These are phyloP conservation scores for Amia ocellicauda DNA, from an alignment of 2,113 vertebrate species.

Conservation along the genomic window DNA sequence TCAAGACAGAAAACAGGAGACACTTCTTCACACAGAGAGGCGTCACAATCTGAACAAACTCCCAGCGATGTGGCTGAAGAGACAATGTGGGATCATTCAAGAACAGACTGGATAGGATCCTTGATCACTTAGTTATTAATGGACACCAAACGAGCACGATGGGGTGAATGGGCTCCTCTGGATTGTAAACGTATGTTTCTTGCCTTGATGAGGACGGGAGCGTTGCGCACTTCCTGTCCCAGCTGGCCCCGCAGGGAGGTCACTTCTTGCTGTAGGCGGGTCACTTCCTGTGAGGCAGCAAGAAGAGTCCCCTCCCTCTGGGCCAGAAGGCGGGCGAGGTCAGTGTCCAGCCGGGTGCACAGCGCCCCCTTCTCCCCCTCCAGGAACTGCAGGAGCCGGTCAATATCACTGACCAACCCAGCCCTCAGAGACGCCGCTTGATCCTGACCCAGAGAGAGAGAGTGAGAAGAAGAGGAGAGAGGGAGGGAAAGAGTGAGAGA, in stretches of 20 bases:
- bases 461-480: neutral
- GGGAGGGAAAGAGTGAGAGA: neutral
- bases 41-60: no score
- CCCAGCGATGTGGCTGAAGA: no score
- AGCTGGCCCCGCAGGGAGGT: neutral
- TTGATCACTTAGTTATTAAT: no score
- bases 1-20: no score
- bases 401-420: constrained; percentile 55
- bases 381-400: constrained; percentile 58
- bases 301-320: neutral
- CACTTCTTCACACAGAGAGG: no score
- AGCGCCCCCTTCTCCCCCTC: constrained; percentile 59
- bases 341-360: constrained; percentile 53
- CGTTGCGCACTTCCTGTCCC: neutral
- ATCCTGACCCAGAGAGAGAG: constrained; percentile 31
- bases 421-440: constrained; percentile 44
- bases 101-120: no score
- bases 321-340: constrained; percentile 3
- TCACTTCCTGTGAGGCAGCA: neutral
- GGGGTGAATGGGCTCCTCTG: no score
- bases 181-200: no score
- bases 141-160: no score
- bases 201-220: constrained; percentile 17
- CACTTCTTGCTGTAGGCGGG: neutral
- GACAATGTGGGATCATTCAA: no score